Conservation (phyloP, 1,140 invertebrate species). For the Pantala flavescens region DNA sequence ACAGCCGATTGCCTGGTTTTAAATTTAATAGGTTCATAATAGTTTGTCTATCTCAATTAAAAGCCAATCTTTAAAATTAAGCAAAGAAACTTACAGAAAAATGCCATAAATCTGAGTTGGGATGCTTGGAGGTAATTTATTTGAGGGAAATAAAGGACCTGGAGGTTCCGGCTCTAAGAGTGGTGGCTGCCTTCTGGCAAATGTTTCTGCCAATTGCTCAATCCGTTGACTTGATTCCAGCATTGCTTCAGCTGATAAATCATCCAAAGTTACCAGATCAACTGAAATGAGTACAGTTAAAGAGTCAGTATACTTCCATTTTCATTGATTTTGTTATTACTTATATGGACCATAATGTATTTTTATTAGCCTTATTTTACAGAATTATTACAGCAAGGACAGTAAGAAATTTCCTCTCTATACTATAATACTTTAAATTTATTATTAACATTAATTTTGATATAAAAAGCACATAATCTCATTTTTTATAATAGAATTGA, state of each 20-base stretch:
- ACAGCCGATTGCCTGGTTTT: slow-evolving; percentile 60
- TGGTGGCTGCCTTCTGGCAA: slow-evolving; percentile 48
- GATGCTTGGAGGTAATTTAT: slow-evolving; percentile 45
- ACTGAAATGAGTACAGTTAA: slow-evolving; percentile 45
- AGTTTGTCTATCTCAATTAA: not conserved
- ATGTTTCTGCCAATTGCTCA: slow-evolving; percentile 76
- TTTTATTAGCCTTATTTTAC: slow-evolving; percentile 15
- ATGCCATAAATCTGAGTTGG: slow-evolving; percentile 56
- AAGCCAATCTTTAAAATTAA: not conserved
- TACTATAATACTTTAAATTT: too few relatives aligned
- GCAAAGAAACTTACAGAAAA: slow-evolving; percentile 51
- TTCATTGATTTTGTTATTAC: not conserved
- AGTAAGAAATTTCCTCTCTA: too few relatives aligned
- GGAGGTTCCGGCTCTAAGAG: slow-evolving; percentile 67
- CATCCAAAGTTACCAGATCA: slow-evolving; percentile 85
- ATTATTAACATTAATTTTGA: too few relatives aligned
- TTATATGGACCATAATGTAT: slow-evolving; percentile 11
- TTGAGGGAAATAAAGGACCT: slow-evolving; percentile 51
- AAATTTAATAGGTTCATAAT: not conserved
- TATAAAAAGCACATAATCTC: too few relatives aligned
- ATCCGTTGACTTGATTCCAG: slow-evolving; percentile 87
- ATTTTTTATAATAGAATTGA: too few relatives aligned
- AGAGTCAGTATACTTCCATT: not conserved
- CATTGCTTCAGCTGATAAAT: slow-evolving; percentile 84
- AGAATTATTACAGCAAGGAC: slow-evolving; percentile 15